These are phyloP conservation scores for Mylabris sibirica DNA, from an alignment of 2,888 invertebrate genomes.

Conservation along the genomic window DNA sequence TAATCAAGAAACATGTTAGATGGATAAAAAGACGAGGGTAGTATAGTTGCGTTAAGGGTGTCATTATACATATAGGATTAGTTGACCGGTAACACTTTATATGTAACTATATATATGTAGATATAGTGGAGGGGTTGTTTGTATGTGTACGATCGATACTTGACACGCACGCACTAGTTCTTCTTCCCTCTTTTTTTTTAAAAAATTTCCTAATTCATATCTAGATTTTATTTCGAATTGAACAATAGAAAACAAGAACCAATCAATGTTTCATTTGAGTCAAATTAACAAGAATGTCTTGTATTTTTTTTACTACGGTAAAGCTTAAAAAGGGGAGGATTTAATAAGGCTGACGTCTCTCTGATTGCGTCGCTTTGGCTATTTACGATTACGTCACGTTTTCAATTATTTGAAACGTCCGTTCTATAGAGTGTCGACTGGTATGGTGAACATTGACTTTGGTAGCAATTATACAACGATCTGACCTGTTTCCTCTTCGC, in stretches of 20 bases:
- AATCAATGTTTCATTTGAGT: neutral
- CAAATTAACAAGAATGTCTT: neutral
- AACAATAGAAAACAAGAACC: neutral
- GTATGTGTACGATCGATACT: conserved; percentile 27
- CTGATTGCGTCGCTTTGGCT: conserved; percentile 14
- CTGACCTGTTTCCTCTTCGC: neutral
- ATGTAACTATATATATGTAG: conserved; percentile 4
- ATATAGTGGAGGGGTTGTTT: neutral
- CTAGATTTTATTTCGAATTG: neutral
- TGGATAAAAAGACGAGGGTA: neutral
- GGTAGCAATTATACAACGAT: neutral
- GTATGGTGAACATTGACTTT: neutral
- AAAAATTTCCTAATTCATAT: neutral
- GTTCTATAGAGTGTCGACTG: neutral
- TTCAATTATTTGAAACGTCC: conserved; percentile 31
- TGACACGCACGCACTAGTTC: conserved; percentile 33
- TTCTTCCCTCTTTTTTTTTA: conserved; percentile 3
- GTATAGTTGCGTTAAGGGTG: conserved; percentile 27
- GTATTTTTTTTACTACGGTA: neutral
- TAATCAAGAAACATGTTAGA: conserved; percentile 2
- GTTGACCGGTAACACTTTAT: conserved; percentile 34
- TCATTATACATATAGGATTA: conserved; percentile 37
- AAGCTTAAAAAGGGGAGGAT: neutral
- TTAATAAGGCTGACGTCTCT: conserved; percentile 6
- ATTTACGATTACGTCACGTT: conserved; percentile 32